Evolutionary conservation across 30 jellyfish, hydroid and myxozoan species (phyloP).

Genomic region (Morbakka virulenta): DNA sequence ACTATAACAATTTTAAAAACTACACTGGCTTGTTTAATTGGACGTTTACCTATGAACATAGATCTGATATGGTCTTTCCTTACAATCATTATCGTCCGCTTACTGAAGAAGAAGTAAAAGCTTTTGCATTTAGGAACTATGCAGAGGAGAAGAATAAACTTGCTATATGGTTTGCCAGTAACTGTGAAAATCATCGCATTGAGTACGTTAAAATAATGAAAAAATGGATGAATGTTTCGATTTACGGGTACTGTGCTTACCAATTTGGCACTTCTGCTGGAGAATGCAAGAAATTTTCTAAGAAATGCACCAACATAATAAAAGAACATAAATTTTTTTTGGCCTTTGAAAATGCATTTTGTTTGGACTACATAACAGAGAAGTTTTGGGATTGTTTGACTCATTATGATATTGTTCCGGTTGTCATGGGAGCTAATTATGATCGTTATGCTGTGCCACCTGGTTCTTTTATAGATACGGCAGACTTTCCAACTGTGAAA

Average conservation of each 20-base stretch:
- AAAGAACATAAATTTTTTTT: constrained; percentile 59
- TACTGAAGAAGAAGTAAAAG: too few relatives aligned
- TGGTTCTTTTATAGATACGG: constrained; percentile 78
- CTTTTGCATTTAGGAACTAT: constrained; percentile 50
- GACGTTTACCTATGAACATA: constrained; percentile 80
- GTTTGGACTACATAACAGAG: constrained; percentile 87
- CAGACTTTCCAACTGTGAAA: constrained; percentile 58
- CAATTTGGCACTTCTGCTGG: constrained; percentile 40
- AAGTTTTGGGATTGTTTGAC: too few relatives aligned
- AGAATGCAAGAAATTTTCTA: constrained; percentile 37
- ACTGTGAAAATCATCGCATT: constrained; percentile 61
- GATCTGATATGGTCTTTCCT: constrained; percentile 69
- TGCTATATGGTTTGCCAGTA: constrained; percentile 71
- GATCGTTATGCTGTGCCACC: constrained; percentile 62
- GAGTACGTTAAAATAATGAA: constrained; percentile 71
- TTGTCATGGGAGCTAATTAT: constrained; percentile 79
- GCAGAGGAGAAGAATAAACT: constrained; percentile 62
- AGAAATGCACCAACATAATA: constrained; percentile 46
- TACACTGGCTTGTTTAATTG: constrained; percentile 79
- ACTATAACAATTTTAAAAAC: not conserved
- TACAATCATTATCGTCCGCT: constrained; percentile 1
- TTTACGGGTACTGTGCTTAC: constrained; percentile 77
- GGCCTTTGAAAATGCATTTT: constrained; percentile 77
- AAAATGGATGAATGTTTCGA: constrained; percentile 63
- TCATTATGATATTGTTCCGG: constrained; percentile 55